Evolutionary conservation across 2,888 invertebrate genomes (phyloP), one percentile per base, ranked within the genome.

Genomic region (Lacanobia oleracea): DNA sequence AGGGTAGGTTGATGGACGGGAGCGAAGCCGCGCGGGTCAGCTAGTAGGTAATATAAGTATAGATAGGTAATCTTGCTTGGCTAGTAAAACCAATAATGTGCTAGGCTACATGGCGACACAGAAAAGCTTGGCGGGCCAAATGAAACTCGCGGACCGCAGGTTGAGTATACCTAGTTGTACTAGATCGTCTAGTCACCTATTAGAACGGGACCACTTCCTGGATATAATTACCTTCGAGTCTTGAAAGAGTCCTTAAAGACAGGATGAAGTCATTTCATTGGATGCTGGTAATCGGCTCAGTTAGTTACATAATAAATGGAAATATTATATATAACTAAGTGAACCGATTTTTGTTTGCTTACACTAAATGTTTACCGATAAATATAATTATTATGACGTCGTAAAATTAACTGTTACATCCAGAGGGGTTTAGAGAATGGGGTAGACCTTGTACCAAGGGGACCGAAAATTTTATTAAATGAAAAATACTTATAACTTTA

Each of bases 121-220:
- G 43, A 43, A 43, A 43, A 43, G 14, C 14, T 14, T 43, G 43
- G 14, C 43, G 14, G 43, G 14, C 14, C 14, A 43, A 14, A 43
- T 16, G 43, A 43, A 14, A 0, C 12, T 14, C 43, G 43, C 43
- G 14, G 43, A 14, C 43, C 14, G 14, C 43, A 14, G 14, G 43
- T 43, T 14, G 43, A 16, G 43, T 40, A 40, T 40, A 27, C 27
- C 27, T 27, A 40, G 40, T 12, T n/a, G n/a, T 63, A 62, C 45
- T 14, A 48, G 18, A 67, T 37, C 37, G 37, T 59, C 72, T 67
- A 62, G 43, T 33, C 69, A 71, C 68, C 43, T 72, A 82, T 80
- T 82, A 79, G 66, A 79, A 82, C 85, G 79, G 85, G 71, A 81
- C 63, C n/a, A 53, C 50, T 74, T 84, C 78, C 81, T 76, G 53